These are phyloP conservation scores for Darevskia nairensis DNA, from an alignment of 2,797 vertebrate species.

Conservation along the genomic window DNA sequence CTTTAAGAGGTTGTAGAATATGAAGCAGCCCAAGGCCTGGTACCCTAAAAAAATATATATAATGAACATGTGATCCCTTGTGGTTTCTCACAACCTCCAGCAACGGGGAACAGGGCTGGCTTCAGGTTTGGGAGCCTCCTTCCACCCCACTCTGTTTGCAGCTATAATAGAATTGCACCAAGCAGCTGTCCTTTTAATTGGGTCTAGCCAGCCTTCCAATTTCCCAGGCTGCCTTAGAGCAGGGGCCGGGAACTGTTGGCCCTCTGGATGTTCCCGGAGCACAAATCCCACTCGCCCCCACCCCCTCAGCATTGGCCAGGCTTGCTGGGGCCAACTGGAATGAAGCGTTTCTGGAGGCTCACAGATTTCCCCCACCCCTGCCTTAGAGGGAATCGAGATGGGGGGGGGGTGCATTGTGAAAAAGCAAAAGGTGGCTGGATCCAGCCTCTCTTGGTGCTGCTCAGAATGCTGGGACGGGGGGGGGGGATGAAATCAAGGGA, in stretches of 20 bases:
- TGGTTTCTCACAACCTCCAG: not conserved
- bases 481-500: not conserved
- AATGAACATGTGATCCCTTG: not conserved
- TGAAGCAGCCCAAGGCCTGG: too few relatives aligned
- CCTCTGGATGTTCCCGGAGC: too few relatives aligned
- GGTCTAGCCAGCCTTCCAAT: not conserved
- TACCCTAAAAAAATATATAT: too few relatives aligned
- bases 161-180: too few relatives aligned
- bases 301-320: too few relatives aligned
- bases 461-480: not conserved
- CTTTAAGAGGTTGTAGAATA: too few relatives aligned
- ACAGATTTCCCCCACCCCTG: too few relatives aligned
- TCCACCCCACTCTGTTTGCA: not conserved
- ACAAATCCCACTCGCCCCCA: too few relatives aligned
- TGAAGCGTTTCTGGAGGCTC: too few relatives aligned
- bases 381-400: too few relatives aligned
- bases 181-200: not conserved
- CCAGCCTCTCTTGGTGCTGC: not conserved
- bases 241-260: not conserved
- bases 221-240: not conserved
- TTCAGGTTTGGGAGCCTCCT: not conserved
- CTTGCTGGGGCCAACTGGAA: too few relatives aligned
- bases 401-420: not conserved
- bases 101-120: not conserved
- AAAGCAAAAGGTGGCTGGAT: not conserved